Base-by-base conservation (phyloP, 2,888 invertebrate genomes). In the Archaeoteleia sp. region DNA sequence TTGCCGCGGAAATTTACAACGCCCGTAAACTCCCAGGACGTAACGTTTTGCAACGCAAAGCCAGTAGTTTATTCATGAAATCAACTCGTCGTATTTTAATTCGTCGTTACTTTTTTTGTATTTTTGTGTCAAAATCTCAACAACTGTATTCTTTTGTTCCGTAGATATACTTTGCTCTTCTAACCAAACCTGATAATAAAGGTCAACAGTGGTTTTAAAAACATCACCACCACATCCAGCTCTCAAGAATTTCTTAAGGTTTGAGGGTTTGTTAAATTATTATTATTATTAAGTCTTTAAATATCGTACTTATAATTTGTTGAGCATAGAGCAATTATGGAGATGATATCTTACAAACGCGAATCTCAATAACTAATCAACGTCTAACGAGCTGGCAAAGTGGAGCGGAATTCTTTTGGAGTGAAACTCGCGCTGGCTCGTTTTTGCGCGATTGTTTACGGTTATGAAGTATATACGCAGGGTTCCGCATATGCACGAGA, bases 371-470 rank as follows among this genome's bases (percentile, higher is more conserved):
- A 14, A 15, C 45, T 29, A 30, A 45, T 45, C 45, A 30, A 30
- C 15, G 30, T 30, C 9, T 30, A 30, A 30, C 45, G 45, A 45
- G 45, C 8, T 14, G 1, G 23, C 27, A 20, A 15, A 6, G 40
- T 13, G 30, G 9, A 17, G 12, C 14, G 45, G n/a, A n/a, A n/a
- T n/a, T n/a, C n/a, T n/a, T n/a, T n/a, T n/a, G n/a, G n/a, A n/a
- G n/a, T n/a, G n/a, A n/a, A n/a, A n/a, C n/a, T n/a, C 30, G 20
- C 32, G 9, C 35, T 35, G 48, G 34, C 20, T 2, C 30, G 37
- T 54, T 62, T 46, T 62, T 54, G 8, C 27, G 34, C 65, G 51
- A 65, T 65, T 65, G 65, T 58, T 46, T 65, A 58, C 57, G 53
- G 46, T 46, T 51, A 58, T 42, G 29, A 53, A 42, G 54, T 37